Evolutionary conservation across 1,140 invertebrate species (phyloP).

Genomic region (Portunus trituberculatus): DNA sequence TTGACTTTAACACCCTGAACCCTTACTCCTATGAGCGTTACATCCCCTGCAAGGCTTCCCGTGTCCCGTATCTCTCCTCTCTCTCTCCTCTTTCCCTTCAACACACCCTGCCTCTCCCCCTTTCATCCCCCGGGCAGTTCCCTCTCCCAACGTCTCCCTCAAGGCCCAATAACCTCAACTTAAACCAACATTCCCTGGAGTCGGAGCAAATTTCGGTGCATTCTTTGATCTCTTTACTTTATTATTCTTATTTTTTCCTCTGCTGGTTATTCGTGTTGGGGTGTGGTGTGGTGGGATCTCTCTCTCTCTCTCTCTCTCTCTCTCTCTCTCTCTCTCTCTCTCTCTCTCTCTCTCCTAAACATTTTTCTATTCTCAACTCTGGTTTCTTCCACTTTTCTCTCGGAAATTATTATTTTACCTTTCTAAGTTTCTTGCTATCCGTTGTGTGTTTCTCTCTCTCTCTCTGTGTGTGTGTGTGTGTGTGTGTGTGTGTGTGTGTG

Average conservation of each 20-base stretch:
- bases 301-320: neutral
- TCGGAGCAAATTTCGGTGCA: constrained; percentile 10
- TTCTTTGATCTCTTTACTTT: neutral
- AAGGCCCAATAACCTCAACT: constrained; percentile 1
- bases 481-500: too few species aligned
- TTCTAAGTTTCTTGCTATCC: too few species aligned
- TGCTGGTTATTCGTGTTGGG: neutral
- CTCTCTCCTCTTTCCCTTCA: neutral
- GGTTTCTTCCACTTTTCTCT: too few species aligned
- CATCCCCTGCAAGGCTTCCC: neutral
- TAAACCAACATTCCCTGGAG: neutral
- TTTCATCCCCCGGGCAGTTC: neutral
- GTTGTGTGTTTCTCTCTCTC: too few species aligned
- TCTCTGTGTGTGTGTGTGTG: too few species aligned
- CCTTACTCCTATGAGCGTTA: too few species aligned
- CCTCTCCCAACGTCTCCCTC: too few species aligned
- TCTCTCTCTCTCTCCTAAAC: neutral
- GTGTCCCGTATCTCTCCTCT: neutral
- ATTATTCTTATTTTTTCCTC: constrained; percentile 1
- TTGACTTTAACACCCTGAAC: too few species aligned
- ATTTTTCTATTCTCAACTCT: too few species aligned
- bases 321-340: neutral
- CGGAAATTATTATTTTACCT: too few species aligned
- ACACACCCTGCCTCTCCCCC: neutral
- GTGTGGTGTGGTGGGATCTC: too few species aligned